Percentiles rank a stretch among this genome's conserved stretches.
These are phyloP conservation scores for Equus quagga DNA, from an alignment of 2,113 vertebrate species.

Conservation along the genomic window DNA sequence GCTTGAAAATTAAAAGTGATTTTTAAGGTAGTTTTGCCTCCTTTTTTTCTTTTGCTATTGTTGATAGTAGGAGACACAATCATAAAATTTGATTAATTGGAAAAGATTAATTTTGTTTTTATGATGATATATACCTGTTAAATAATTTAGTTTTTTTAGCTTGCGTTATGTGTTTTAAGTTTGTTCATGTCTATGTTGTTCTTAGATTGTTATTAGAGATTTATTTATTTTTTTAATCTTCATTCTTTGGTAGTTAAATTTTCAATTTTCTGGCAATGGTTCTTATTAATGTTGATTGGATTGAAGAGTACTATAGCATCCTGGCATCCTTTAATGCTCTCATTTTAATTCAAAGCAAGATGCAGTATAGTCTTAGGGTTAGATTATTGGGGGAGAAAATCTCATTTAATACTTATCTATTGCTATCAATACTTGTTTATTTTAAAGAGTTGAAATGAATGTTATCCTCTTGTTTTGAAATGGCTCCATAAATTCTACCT, in stretches of 20 bases:
- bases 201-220: constrained; percentile 14
- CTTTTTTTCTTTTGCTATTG: constrained; percentile 38
- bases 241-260: not conserved
- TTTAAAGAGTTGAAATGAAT: constrained; percentile 48
- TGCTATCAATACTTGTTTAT: not conserved
- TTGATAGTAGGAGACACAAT: constrained; percentile 1
- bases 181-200: constrained; percentile 20
- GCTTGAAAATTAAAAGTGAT: constrained; percentile 37
- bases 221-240: not conserved
- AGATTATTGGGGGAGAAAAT: not conserved
- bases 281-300: not conserved
- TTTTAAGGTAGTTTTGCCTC: constrained; percentile 49
- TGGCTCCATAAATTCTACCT: not conserved
- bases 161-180: constrained; percentile 44
- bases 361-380: not conserved
- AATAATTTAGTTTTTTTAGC: constrained; percentile 18
- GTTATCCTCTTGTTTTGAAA: constrained; percentile 51
- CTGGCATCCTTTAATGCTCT: constrained; percentile 34
- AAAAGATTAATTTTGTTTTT: constrained; percentile 46
- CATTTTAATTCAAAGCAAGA: constrained; percentile 56
- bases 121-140: constrained; percentile 38
- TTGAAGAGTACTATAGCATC: not conserved
- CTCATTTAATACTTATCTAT: not conserved
- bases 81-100: constrained; percentile 36
- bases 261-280: not conserved